These are phyloP conservation scores for Seira ritae DNA, from an alignment of 2,888 invertebrate genomes.

Conservation along the genomic window DNA sequence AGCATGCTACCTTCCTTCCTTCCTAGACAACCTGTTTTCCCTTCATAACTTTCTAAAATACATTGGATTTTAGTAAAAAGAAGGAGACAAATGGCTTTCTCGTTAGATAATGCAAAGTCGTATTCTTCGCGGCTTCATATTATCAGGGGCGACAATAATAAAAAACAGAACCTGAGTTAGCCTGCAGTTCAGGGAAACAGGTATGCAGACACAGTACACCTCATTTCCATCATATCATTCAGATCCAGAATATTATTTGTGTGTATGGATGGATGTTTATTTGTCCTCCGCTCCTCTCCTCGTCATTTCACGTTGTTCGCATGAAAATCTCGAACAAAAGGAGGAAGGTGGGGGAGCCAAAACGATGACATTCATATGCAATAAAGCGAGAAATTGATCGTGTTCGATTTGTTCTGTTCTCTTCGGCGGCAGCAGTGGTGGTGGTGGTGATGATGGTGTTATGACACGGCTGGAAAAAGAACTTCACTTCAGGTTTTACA, in stretches of 20 bases:
- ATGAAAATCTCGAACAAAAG: conserved; percentile 46
- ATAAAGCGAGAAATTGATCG: conserved; percentile 72
- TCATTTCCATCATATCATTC: neutral
- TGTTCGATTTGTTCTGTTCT: conserved; percentile 63
- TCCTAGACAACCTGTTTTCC: neutral
- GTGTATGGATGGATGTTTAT: conserved; percentile 37
- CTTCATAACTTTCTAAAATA: neutral
- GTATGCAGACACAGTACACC: neutral
- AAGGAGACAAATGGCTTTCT: neutral
- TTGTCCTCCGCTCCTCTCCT: conserved; percentile 20
- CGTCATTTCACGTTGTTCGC: conserved; percentile 40
- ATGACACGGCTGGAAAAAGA: conserved; percentile 50
- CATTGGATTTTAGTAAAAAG: neutral
- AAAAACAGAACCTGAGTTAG: neutral
- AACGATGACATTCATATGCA: conserved; percentile 67
- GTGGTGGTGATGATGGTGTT: conserved; percentile 32
- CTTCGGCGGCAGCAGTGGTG: neutral
- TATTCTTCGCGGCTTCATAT: neutral
- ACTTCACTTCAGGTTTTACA: conserved; percentile 42
- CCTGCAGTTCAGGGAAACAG: too few species aligned
- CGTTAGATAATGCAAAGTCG: neutral
- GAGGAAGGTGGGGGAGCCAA: conserved; percentile 55
- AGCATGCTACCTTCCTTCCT: neutral
- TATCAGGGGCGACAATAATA: neutral
- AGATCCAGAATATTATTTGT: neutral